These are phyloP conservation scores for Alouatta palliata DNA, from an alignment of 2,113 vertebrate genomes.

Conservation along the genomic window DNA sequence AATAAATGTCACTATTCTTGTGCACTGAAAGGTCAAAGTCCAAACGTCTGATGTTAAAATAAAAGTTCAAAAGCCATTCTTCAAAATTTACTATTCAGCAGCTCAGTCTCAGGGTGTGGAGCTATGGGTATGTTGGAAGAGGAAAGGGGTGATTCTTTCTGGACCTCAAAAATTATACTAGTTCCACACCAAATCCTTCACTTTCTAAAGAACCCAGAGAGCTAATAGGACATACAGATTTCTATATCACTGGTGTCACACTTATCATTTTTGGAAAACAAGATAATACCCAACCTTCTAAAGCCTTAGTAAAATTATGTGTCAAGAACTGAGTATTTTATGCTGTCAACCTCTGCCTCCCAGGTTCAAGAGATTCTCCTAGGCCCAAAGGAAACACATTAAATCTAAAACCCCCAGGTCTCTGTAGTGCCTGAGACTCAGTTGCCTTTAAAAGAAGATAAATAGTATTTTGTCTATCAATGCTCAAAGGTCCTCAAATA, in stretches of 20 bases:
- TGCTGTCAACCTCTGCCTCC: background rate
- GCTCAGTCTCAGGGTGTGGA: background rate
- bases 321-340: background rate
- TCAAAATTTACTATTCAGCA: background rate
- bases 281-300: background rate
- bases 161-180: background rate
- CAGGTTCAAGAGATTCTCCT: too few relatives aligned
- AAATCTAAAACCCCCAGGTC: background rate
- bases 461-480: background rate
- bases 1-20: background rate
- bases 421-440: background rate
- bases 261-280: background rate
- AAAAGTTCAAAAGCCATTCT: background rate
- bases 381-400: background rate
- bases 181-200: background rate
- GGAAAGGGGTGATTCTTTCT: background rate
- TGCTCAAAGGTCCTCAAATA: background rate
- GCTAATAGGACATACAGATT: background rate
- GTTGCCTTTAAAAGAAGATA: background rate
- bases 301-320: background rate
- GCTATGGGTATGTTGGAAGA: background rate
- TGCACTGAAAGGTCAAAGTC: background rate
- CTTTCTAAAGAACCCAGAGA: background rate
- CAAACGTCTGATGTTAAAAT: background rate
- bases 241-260: background rate